Percentiles rank a stretch among this genome's conserved stretches.
Conservation (phyloP, 2,797 vertebrate species). For the Epinephelus coioides region DNA sequence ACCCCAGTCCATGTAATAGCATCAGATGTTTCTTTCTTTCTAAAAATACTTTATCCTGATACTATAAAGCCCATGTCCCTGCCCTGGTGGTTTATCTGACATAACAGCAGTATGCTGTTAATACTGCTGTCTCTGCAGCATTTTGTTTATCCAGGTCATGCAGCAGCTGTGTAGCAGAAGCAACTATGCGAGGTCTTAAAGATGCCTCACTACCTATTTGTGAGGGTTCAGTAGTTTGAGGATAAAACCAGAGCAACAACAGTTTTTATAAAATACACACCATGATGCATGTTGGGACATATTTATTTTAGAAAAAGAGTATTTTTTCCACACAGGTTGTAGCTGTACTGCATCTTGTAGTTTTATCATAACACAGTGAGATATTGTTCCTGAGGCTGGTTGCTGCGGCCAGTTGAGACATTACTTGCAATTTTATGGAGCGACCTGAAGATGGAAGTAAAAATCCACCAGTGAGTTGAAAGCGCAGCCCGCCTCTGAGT, state of each 20-base stretch:
- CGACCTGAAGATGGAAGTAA: slow-evolving; percentile 73
- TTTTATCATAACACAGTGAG: background rate
- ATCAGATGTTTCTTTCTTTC: background rate
- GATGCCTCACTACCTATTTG: slow-evolving; percentile 20
- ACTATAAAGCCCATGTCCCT: background rate
- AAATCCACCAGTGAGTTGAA: slow-evolving; percentile 60
- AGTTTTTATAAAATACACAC: background rate
- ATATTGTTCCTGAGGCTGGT: background rate
- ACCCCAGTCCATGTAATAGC: background rate
- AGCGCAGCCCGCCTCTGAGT: slow-evolving; percentile 1
- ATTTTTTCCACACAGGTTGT: fast-evolving
- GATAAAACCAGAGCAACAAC: background rate
- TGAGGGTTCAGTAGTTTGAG: slow-evolving; percentile 19
- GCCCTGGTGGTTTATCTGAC: background rate
- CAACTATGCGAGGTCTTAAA: slow-evolving; percentile 39
- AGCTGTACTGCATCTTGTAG: background rate
- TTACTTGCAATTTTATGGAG: slow-evolving; percentile 31
- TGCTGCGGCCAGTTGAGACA: background rate
- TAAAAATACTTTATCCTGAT: background rate
- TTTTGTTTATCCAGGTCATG: slow-evolving; percentile 72
- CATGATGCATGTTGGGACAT: background rate
- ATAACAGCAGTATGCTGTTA: slow-evolving; percentile 18
- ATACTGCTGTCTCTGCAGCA: slow-evolving; percentile 40
- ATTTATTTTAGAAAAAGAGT: background rate
- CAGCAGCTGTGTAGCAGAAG: slow-evolving; percentile 58